Conservation (phyloP, 2,797 vertebrate genomes). For the Xenentodon cancila region DNA sequence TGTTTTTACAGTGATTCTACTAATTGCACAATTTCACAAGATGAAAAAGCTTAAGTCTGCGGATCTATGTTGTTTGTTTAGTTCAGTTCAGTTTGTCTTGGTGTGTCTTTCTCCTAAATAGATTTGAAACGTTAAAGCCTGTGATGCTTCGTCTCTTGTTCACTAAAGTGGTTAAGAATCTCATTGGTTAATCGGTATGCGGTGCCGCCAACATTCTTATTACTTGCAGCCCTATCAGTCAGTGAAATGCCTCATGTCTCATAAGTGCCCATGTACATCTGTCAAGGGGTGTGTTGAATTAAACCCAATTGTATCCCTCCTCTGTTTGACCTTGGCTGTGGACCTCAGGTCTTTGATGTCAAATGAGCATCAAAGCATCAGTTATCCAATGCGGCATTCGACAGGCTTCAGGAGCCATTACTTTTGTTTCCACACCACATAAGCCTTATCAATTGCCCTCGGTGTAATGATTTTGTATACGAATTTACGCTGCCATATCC, state of each 20-base stretch:
- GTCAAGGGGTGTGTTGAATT: conserved; percentile 78
- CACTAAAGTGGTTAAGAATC: conserved; percentile 48
- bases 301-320: conserved; percentile 74
- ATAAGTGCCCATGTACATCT: conserved; percentile 79
- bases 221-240: conserved; percentile 74
- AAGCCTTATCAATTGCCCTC: conserved; percentile 79
- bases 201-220: conserved; percentile 59
- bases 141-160: conserved; percentile 35
- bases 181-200: conserved; percentile 71
- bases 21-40: too few species aligned
- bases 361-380: conserved; percentile 75
- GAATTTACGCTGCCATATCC: conserved; percentile 66
- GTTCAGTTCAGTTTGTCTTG: conserved; percentile 43
- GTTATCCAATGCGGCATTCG: conserved; percentile 74
- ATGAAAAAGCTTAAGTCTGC: too few species aligned
- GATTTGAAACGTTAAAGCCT: conserved; percentile 51
- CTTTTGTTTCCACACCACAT: conserved; percentile 78
- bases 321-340: conserved; percentile 81
- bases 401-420: conserved; percentile 79
- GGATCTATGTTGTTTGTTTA: not conserved
- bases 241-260: conserved; percentile 77
- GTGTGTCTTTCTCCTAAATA: conserved; percentile 43
- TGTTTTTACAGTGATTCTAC: not conserved
- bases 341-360: conserved; percentile 78
- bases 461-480: conserved; percentile 83